Evolutionary conservation across 2,797 vertebrate species (phyloP), one percentile per base, ranked within the genome.

Genomic region (Glossophaga mutica): DNA sequence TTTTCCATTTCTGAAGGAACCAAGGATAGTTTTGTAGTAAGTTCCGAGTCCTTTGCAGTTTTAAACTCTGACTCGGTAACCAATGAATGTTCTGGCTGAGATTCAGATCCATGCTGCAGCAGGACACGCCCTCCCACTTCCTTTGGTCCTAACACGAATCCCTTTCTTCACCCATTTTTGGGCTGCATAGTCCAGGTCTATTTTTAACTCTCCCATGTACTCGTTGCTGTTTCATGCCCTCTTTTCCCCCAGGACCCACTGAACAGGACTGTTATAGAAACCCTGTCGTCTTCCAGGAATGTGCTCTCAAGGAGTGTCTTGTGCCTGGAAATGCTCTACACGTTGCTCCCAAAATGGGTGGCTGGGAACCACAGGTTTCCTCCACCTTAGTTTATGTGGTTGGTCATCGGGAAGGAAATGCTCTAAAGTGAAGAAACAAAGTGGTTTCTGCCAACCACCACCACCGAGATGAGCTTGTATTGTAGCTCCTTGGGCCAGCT

Each of bases 341-440:
- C 9, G 10, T 90, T 87, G 85, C 88, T 93, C 83, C 37, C 93
- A 97, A 98, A 98, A 78, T 0, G 0, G 93, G 48, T 1, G 94
- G 96, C 92, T 97, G 92, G 96, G 97, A 97, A 94, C 94, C 97
- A 96, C 95, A 95, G 97, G 16, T 98, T 98, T 98, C 97, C 96
- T 98, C 94, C 96, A 96, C 96, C 89, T 96, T 95, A 39, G 83
- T 65, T 0, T 92, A 92, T 74, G 8, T 19, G 65, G 24, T 90
- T 74, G 59, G 87, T 97, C 97, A 90, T 29, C 98, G 97, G 98
- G 98, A 98, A 98, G 96, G 70, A 86, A 96, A 92, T 96, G 57
- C 73, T 96, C 79, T 96, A 18, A 34, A 87, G 68, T 11, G 94
- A 94, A 94, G 97, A 97, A 98, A 98, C 93, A 96, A 71, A 93